Percentiles rank a stretch among this genome's conserved stretches.
These are phyloP conservation scores for Thermophis baileyi DNA, from an alignment of 2,113 vertebrate species.

Conservation along the genomic window DNA sequence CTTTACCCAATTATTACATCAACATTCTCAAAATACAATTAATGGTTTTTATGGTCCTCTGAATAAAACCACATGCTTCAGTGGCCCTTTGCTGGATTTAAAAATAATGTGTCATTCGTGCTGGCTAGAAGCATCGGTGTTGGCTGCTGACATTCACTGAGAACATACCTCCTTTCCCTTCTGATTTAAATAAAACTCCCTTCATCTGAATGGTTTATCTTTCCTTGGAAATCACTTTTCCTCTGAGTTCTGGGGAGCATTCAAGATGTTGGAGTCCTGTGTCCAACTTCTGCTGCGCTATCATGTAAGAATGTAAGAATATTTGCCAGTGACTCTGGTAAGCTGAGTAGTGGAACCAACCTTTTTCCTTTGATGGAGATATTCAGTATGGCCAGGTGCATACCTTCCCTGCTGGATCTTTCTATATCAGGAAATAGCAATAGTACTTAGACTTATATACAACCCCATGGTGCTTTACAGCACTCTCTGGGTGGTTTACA, in stretches of 20 bases:
- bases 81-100: conserved; percentile 1
- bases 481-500: no score
- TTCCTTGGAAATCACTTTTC: rapidly evolving
- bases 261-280: not conserved
- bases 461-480: no score
- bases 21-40: not conserved
- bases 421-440: not conserved
- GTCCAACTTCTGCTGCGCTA: conserved; percentile 1
- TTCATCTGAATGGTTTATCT: not conserved
- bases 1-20: not conserved
- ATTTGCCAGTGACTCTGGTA: not conserved
- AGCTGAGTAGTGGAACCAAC: not conserved
- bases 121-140: not conserved
- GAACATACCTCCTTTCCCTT: not conserved
- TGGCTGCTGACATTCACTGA: not conserved
- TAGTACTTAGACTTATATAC: no score
- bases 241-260: not conserved
- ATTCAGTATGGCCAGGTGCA: not conserved
- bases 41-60: not conserved
- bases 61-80: not conserved
- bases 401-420: not conserved
- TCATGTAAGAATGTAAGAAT: not conserved
- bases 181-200: not conserved
- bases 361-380: no score
- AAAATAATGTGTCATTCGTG: rapidly evolving